Base-by-base conservation (phyloP, 1,140 invertebrate genomes). In the Melitaea cinxia region DNA sequence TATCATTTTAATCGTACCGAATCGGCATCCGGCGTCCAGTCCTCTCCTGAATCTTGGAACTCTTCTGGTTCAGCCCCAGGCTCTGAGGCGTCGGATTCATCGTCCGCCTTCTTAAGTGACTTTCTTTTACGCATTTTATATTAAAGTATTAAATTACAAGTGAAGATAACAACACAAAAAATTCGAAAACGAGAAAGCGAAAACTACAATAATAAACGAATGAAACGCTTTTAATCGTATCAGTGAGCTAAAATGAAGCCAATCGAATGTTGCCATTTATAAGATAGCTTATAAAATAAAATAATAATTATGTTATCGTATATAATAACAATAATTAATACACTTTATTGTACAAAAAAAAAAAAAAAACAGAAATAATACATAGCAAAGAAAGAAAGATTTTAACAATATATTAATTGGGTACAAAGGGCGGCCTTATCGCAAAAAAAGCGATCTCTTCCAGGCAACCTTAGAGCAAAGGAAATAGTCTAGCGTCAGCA, bases 11-110 rank as follows among this genome's bases (percentile, higher is more conserved):
- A 60, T 54, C 35, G 58, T 88, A 91, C 90, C 74, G 84, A 70
- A 80, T 90, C 87, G 70, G 89, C 91, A 73, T 90, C 91, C 72
- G 91, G 89, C 77, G 91, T 91, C 91, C 91, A 92, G 80, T 92
- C 91, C 78, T 92, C 91, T 47, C 91, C 89, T 9, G 91, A 92
- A 72, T 92, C 91, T 78, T 91, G 89, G 69, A 92, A 92, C 73
- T 92, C 91, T 88, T 92, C 91, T 53, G 88, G 89, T 75, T 92
- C 91, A 47, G 62, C 86, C 45, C 76, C 89, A 58, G 70, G 77
- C 71, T 91, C 91, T 26, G 89, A 91, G 33, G 82, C 89, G 28
- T 91, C 89, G 28, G 89, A 91, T 49, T 92, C 89, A 54, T 91
- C 90, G 54, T 83, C 83, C 39, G 78, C 83, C 74, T 91, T 90